Conservation (phyloP, 2,113 vertebrate species). For the Synodontis membranacea region DNA sequence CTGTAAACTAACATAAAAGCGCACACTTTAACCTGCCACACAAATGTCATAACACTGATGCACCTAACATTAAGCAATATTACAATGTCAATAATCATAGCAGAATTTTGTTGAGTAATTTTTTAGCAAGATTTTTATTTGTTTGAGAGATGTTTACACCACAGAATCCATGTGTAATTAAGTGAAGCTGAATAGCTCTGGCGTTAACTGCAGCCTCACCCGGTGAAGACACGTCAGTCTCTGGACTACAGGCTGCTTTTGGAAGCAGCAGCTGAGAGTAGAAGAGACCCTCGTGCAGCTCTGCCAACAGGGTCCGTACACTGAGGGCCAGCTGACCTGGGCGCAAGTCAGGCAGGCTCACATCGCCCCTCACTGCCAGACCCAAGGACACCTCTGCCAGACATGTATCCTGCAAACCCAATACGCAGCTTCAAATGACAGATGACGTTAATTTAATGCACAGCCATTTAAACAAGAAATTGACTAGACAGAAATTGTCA, state of each 20-base stretch:
- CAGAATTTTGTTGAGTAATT: background rate
- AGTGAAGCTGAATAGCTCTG: background rate
- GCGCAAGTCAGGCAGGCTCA: slow-evolving; percentile 75
- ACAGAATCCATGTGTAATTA: background rate
- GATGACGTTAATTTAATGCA: background rate
- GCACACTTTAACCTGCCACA: background rate
- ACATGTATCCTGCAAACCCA: slow-evolving; percentile 79
- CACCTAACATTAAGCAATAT: background rate
- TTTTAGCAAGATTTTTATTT: background rate
- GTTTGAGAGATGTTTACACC: background rate
- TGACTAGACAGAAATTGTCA: background rate
- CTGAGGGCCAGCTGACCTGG: slow-evolving; percentile 74
- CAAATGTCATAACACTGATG: background rate
- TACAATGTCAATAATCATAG: too few relatives aligned
- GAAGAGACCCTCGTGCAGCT: slow-evolving; percentile 92
- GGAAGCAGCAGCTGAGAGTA: slow-evolving; percentile 77
- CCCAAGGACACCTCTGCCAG: slow-evolving; percentile 88
- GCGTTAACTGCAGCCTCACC: slow-evolving; percentile 1
- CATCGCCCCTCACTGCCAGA: slow-evolving; percentile 80
- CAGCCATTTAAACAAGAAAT: background rate
- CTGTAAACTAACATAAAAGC: background rate
- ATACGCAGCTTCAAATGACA: background rate
- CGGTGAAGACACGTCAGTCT: background rate
- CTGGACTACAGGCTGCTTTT: slow-evolving; percentile 4
- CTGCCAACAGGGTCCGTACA: slow-evolving; percentile 80